These are phyloP conservation scores for Monarcha castaneiventris DNA, from an alignment of 2,113 vertebrate species.

Conservation along the genomic window DNA sequence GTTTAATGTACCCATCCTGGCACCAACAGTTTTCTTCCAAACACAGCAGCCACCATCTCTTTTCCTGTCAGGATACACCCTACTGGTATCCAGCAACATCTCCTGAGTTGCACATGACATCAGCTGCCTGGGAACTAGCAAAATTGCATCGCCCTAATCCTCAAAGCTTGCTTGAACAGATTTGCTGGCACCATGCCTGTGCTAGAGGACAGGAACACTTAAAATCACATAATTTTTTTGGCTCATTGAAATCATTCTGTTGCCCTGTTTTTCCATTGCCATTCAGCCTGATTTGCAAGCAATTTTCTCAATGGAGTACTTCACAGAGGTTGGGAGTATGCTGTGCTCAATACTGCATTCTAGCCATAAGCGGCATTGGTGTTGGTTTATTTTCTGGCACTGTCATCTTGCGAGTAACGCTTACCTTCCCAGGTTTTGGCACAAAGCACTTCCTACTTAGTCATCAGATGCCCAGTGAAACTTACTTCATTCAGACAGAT, in stretches of 20 bases:
- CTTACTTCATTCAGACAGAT: constrained; percentile 46
- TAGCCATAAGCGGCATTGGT: constrained; percentile 32
- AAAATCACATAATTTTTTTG: constrained; percentile 72
- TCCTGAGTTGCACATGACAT: neutral
- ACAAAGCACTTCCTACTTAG: constrained; percentile 38
- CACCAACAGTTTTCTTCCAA: neutral
- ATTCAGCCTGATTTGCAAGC: constrained; percentile 74
- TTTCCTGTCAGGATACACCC: neutral
- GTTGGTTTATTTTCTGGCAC: constrained; percentile 42
- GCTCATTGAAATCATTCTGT: constrained; percentile 71
- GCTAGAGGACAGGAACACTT: constrained; percentile 60
- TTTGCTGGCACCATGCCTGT: constrained; percentile 54
- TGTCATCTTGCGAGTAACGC: constrained; percentile 49
- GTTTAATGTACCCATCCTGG: neutral
- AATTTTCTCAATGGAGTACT: constrained; percentile 74
- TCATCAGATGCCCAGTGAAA: constrained; percentile 32
- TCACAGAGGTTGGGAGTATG: constrained; percentile 41
- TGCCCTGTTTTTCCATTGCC: constrained; percentile 56
- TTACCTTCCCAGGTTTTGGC: constrained; percentile 63
- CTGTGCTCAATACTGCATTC: constrained; percentile 42
- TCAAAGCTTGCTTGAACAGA: constrained; percentile 49
- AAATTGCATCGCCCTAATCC: constrained; percentile 1
- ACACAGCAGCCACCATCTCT: neutral
- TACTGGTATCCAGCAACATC: neutral
- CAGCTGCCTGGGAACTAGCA: neutral